Base-by-base conservation (phyloP, 2,888 invertebrate genomes). In the Parnassius apollo region DNA sequence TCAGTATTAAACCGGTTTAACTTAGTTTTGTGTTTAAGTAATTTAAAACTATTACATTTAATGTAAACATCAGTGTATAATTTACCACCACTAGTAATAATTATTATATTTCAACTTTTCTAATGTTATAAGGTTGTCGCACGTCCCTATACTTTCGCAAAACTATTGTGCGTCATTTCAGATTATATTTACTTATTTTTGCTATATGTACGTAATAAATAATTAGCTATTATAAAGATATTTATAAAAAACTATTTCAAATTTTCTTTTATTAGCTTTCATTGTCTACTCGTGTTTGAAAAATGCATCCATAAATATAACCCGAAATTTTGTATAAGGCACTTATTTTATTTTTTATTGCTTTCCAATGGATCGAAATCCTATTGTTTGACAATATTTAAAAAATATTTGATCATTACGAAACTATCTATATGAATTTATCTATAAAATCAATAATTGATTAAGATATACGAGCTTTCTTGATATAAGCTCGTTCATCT, bases 401-500 rank as follows among this genome's bases (percentile, higher is more conserved):
- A 50, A 57, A 57, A 55, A 48, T 9, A 48, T 48, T 13, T 25
- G 42, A 54, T 42, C 9, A 4, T 4, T 49, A 10, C 9, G 45
- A 18, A 51, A 45, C 25, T 49, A 49, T 48, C 53, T 35, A 35
- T 35, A 49, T 62, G 42, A 53, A 53, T 45, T 57, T 57, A 51
- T 9, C 53, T 54, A 42, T 60, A 44, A 49, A 59, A 45, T 22
- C 18, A 42, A 52, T 59, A 52, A 60, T 53, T 42, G 48, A 60
- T 54, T 60, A 42, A 25, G 48, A 25, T 49, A 42, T 44, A 57
- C 48, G 13, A 59, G 12, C 13, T 61, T 61, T 57, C 46, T 50
- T 52, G 49, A 50, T 42, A 58, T 64, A 61, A 58, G 57, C 61
- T 64, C 64, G 50, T 62, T 57, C 53, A 63, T 61, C 61, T 52